Evolutionary conservation across 2,888 invertebrate species (phyloP).

Genomic region (Tetragonisca angustula): DNA sequence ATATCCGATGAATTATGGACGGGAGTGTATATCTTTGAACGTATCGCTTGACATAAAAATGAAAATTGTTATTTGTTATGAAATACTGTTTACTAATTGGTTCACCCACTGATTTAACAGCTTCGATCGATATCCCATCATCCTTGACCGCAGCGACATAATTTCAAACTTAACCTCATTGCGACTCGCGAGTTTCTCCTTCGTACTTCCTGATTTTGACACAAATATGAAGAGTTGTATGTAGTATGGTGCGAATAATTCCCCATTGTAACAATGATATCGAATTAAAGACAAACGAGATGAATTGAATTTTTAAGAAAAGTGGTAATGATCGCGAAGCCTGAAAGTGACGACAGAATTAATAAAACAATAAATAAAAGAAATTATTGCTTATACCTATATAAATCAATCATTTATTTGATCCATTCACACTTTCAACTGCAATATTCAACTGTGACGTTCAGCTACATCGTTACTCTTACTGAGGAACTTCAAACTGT

Average conservation of each 20-base stretch:
- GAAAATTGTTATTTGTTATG: not conserved
- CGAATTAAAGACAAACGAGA: not conserved
- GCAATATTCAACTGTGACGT: not conserved
- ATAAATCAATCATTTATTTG: not conserved
- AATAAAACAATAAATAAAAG: not conserved
- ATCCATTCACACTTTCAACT: not conserved
- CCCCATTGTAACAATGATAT: not conserved
- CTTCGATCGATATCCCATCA: not conserved
- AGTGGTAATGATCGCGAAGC: no score
- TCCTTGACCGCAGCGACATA: not conserved
- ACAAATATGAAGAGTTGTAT: not conserved
- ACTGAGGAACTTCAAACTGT: not conserved
- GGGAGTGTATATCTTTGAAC: not conserved
- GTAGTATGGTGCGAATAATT: not conserved
- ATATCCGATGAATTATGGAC: no score
- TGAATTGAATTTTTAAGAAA: not conserved
- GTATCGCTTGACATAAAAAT: not conserved
- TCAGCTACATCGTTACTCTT: not conserved
- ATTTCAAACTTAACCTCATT: not conserved
- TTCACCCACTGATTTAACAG: not conserved
- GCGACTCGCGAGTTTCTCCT: not conserved
- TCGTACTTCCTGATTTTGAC: not conserved
- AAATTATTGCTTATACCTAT: not conserved
- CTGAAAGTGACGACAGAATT: not conserved
- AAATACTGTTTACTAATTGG: no score